Percentiles rank a stretch among this genome's conserved stretches.
Evolutionary conservation across 1,140 invertebrate species (phyloP).

Genomic region (Oryctes rhinoceros): DNA sequence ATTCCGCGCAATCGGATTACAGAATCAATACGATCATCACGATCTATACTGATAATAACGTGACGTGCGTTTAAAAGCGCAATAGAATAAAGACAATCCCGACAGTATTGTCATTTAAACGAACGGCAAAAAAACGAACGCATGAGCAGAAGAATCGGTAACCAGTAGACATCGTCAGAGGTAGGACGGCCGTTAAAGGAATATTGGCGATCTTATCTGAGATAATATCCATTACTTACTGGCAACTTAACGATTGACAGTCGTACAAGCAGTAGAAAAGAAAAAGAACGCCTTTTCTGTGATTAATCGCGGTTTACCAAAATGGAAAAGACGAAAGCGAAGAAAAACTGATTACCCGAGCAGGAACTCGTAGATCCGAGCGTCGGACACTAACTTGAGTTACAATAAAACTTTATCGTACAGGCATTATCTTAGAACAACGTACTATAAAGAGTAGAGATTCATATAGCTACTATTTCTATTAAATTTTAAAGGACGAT

Average conservation of each 20-base stretch:
- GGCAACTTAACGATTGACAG: slow-evolving; percentile 6
- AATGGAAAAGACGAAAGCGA: not conserved
- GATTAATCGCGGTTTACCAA: slow-evolving; percentile 14
- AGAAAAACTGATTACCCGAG: not conserved
- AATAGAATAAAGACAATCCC: slow-evolving; percentile 15
- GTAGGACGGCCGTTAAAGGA: not conserved
- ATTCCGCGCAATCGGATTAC: not conserved
- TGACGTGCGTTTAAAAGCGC: not conserved
- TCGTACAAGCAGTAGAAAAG: not conserved
- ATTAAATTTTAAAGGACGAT: too few relatives aligned
- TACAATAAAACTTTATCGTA: slow-evolving; percentile 11
- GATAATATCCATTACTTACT: slow-evolving; percentile 19
- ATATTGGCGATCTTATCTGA: slow-evolving; percentile 10
- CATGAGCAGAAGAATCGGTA: not conserved
- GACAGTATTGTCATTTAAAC: slow-evolving; percentile 14
- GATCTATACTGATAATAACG: not conserved
- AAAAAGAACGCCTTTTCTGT: not conserved
- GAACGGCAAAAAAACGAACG: not conserved
- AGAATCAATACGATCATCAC: not conserved
- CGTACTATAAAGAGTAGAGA: too few relatives aligned
- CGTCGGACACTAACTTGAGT: not conserved
- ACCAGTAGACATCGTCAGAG: slow-evolving; percentile 8
- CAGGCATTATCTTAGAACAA: not conserved
- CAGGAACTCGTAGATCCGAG: not conserved
- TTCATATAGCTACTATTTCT: too few relatives aligned